Conservation (phyloP, 2,888 invertebrate species). For the Pandemis corylana region DNA sequence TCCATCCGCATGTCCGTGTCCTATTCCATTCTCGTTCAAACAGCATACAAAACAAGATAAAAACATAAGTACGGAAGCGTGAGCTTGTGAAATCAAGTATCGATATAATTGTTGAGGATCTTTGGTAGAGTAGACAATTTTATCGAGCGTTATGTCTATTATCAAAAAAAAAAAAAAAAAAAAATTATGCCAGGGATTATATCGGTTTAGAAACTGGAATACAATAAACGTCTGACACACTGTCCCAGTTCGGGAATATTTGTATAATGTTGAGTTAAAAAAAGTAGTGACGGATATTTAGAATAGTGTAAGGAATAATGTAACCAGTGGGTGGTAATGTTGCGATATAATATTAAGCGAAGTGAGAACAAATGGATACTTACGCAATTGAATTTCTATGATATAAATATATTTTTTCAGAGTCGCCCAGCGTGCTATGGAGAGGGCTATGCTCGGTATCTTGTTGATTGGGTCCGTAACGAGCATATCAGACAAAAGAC, state of each 20-base stretch:
- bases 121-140: slow-evolving; percentile 33
- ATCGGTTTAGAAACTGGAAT: slow-evolving; percentile 17
- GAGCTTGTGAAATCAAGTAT: slow-evolving; percentile 39
- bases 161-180: no score
- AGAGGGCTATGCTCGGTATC: no score
- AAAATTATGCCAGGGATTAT: slow-evolving; percentile 22
- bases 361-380: not conserved
- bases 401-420: no score
- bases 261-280: not conserved
- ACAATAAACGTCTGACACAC: slow-evolving; percentile 20
- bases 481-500: no score
- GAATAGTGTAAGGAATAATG: not conserved
- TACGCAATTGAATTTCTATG: not conserved
- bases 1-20: no score
- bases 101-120: slow-evolving; percentile 37
- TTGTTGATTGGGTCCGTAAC: no score
- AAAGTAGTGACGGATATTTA: not conserved
- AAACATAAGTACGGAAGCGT: slow-evolving; percentile 37
- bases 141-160: slow-evolving; percentile 31
- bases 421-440: no score
- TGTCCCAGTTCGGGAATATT: slow-evolving; percentile 27
- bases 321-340: not conserved
- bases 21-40: no score
- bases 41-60: no score
- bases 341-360: not conserved